Base-by-base conservation (phyloP, 1,140 invertebrate species). In the Charaxes varanes region DNA sequence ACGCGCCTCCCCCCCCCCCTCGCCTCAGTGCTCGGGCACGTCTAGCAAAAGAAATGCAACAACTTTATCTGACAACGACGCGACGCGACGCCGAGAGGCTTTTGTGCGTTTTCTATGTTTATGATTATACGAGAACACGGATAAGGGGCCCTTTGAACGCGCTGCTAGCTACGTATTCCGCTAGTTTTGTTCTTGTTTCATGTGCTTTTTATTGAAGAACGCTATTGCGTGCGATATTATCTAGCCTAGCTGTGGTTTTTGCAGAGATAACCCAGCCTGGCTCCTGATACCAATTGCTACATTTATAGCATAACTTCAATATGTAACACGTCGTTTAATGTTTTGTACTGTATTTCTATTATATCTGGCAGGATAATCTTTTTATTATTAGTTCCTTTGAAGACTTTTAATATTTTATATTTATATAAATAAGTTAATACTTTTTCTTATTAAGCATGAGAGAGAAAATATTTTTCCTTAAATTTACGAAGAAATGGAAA, bases 61-160 rank as follows among this genome's bases (percentile, higher is more conserved):
- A 79, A 78, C 67, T 82, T 69, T 74, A 82, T 82, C 74, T 78
- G 71, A 77, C 73, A 78, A 66, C 78, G 69, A 70, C 60, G 70
- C 64, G 72, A 71, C 70, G 71, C 72, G 65, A 67, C 63, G 68
- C 64, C 67, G 62, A 73, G 73, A 78, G 74, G 78, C 74, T 77
- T 82, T 83, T 80, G 76, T 83, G 72, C 73, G 70, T 80, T 82
- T 71, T 78, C 71, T 73, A 76, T 80, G 73, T 80, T 80, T 78
- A 82, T 80, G 76, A 77, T 72, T 83, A 80, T 79, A 78, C 70
- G 55, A 66, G 64, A 72, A 60, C 79, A 80, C 76, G 76, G 77
- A 79, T 69, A 74, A 76, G 78, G 70, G 74, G 64, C 68, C 70
- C 69, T 80, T 74, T 76, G 71, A 82, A 69, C 67, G 62, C 63